Base-by-base conservation (phyloP, 1,140 invertebrate genomes). In the Tetranychus urticae region DNA sequence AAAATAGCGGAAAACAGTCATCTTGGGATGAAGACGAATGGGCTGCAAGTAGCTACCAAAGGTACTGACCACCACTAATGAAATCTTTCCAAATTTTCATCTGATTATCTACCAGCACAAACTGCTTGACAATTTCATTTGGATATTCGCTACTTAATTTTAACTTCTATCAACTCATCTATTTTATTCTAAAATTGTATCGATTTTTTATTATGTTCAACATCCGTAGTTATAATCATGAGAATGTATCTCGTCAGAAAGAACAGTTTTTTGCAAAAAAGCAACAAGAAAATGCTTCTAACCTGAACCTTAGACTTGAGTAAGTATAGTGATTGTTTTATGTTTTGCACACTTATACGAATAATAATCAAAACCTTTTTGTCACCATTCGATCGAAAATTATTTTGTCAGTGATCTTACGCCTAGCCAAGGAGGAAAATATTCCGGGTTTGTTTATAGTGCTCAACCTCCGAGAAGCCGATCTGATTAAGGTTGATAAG, bases 381-480 rank as follows among this genome's bases (percentile, higher is more conserved):
- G 23, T 23, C 23, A 23, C 23, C 0, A 23, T 23, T 23, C 23
- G 23, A 23, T 23, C 0, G 23, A 23, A 23, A 23, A 0, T 23
- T 23, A 23, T 42, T 10, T 42, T 61, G 52, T 45, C 68, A 88
- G 85, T 45, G 72, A 86, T 74, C 63, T 88, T 59, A 84, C 85
- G 62, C 85, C 86, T 42, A 86, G 78, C 69, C 85, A 88, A 77
- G 86, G 86, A 50, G 86, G 86, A 52, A 82, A 81, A 68, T 92
- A 91, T 71, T 77, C 82, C 57, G 88, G 88, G 37, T 91, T 91
- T 76, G 88, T 87, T 8, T 87, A 85, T 68, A 80, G 79, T 62
- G 68, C 69, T 68, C 78, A 83, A 62, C 74, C 80, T 56, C 80
- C 82, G 34, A 80, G 80, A 69, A 85, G 82, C 68, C 77, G 81